A percentile compares a stretch with the other conserved stretches of the same genome.
Conservation (phyloP, 1,140 invertebrate genomes). For the Euschistus heros region DNA sequence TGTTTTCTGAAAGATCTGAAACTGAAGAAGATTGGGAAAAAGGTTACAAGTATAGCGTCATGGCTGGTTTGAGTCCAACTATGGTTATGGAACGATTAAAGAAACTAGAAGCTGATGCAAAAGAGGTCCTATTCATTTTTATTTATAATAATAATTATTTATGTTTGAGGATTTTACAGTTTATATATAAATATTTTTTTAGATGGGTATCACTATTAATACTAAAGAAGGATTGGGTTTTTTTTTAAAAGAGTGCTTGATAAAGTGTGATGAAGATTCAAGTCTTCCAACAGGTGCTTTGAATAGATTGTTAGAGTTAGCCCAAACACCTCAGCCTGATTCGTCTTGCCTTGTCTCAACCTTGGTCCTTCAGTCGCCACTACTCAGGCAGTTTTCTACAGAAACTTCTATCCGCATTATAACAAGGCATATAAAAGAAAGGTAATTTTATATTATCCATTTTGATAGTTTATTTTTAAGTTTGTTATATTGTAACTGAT, state of each 20-base stretch:
- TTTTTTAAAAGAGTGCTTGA: constrained; percentile 41
- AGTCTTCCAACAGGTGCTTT: constrained; percentile 26
- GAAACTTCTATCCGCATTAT: constrained; percentile 43
- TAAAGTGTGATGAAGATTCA: constrained; percentile 21
- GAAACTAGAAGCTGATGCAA: constrained; percentile 33
- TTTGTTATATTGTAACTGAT: too few species aligned
- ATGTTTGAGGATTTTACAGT: too few species aligned
- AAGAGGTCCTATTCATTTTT: constrained; percentile 23
- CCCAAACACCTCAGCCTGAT: background rate
- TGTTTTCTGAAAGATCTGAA: constrained; percentile 29
- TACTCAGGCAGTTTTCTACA: constrained; percentile 45
- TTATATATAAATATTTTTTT: background rate
- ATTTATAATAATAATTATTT: background rate
- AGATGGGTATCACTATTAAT: constrained; percentile 25
- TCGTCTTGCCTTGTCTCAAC: constrained; percentile 32
- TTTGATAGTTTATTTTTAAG: background rate
- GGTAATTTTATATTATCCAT: background rate
- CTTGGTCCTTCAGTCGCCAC: constrained; percentile 42
- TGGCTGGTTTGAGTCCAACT: constrained; percentile 40
- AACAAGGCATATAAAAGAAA: constrained; percentile 21
- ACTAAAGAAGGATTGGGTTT: constrained; percentile 37
- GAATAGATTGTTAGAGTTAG: constrained; percentile 19
- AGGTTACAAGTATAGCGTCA: constrained; percentile 48
- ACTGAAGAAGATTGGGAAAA: constrained; percentile 43
- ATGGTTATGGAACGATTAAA: constrained; percentile 40